Conservation (phyloP, 1,140 invertebrate species). For the Cardiocondyla obscurior region DNA sequence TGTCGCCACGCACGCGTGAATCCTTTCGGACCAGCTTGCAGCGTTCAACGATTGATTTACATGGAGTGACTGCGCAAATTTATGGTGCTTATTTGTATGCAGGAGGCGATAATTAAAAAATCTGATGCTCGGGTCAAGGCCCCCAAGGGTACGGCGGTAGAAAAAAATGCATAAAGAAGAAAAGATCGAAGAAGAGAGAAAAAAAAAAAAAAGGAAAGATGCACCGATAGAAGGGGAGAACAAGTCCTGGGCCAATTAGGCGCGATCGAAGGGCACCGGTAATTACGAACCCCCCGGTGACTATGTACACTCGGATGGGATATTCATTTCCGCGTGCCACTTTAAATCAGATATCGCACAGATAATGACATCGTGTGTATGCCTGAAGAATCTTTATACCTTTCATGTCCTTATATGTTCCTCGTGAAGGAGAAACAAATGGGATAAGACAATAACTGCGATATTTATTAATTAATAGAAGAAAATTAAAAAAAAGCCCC, state of each 20-base stretch:
- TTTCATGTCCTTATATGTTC: too few relatives aligned
- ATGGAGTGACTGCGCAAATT: conserved; percentile 59
- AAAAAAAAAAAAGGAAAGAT: conserved; percentile 11
- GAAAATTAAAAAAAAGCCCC: background rate
- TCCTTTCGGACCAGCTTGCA: conserved; percentile 48
- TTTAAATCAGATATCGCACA: conserved; percentile 51
- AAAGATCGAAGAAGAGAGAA: conserved; percentile 12
- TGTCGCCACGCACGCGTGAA: conserved; percentile 60
- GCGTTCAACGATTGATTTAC: conserved; percentile 69
- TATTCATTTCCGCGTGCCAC: conserved; percentile 50
- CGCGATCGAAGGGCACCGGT: conserved; percentile 66
- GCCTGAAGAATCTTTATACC: background rate
- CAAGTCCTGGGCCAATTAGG: conserved; percentile 69
- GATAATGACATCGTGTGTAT: conserved; percentile 39
- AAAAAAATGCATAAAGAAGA: conserved; percentile 50
- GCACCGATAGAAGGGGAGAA: conserved; percentile 16
- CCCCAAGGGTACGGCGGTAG: conserved; percentile 35
- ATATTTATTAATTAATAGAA: conserved; percentile 39
- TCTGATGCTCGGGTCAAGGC: conserved; percentile 68
- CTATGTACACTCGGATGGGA: conserved; percentile 36
- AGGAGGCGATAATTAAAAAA: conserved; percentile 72
- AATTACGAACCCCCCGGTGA: conserved; percentile 69
- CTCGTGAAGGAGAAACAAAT: background rate
- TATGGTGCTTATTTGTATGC: conserved; percentile 73
- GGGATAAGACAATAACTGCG: conserved; percentile 1